Percentiles rank a stretch among this genome's conserved stretches.
Evolutionary conservation across 2,113 vertebrate genomes (phyloP).

Genomic region (Dascyllus trimaculatus): DNA sequence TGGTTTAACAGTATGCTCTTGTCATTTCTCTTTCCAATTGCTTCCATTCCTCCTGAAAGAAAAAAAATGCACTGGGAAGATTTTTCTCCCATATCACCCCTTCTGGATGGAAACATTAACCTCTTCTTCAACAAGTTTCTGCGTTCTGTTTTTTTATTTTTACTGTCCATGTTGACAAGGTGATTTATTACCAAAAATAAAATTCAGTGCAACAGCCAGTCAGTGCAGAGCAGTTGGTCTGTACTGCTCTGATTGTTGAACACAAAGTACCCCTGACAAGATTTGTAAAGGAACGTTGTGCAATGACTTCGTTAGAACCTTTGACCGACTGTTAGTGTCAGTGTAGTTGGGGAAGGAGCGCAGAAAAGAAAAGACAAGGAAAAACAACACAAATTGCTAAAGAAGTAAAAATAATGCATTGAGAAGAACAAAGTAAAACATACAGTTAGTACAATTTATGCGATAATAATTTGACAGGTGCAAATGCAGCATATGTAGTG

Average conservation of each 20-base stretch:
- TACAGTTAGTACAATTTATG: not conserved
- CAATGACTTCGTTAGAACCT: conserved; percentile 7
- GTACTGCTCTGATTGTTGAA: conserved; percentile 23
- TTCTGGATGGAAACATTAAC: not conserved
- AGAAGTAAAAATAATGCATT: not conserved
- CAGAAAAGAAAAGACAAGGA: not conserved
- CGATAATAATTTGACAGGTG: not conserved
- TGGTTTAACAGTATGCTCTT: no score
- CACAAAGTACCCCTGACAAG: conserved; percentile 10
- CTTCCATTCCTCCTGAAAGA: no score
- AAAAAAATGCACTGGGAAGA: no score
- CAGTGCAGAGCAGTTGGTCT: not conserved
- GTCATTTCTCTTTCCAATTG: no score
- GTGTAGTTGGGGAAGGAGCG: not conserved
- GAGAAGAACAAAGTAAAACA: not conserved
- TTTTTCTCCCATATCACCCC: no score
- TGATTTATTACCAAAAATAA: conserved; percentile 1
- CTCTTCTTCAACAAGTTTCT: not conserved
- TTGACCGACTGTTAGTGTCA: conserved; percentile 4
- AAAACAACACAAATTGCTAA: not conserved
- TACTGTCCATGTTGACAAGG: not conserved
- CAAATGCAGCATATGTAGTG: not conserved
- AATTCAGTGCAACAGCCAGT: not conserved
- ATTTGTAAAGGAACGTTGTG: conserved; percentile 11
- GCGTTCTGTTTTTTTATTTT: not conserved